Evolutionary conservation across 1,140 invertebrate genomes (phyloP).

Genomic region (Steinernema khuongi): DNA sequence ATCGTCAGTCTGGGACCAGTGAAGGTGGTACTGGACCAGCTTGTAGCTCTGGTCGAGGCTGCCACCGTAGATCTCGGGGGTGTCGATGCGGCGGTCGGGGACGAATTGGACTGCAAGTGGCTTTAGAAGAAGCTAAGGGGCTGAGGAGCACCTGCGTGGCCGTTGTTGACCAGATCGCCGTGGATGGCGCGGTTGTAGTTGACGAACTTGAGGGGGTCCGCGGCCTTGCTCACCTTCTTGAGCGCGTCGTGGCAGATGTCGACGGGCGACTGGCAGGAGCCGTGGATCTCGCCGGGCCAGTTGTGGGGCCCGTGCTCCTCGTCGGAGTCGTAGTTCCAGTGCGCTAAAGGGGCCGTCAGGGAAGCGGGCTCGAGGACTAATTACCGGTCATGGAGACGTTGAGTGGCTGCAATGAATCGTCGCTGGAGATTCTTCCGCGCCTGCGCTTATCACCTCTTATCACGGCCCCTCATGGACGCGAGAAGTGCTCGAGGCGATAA

Average conservation of each 20-base stretch:
- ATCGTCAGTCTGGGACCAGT: not conserved
- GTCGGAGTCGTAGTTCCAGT: not conserved
- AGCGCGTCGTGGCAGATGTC: not conserved
- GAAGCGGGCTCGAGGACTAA: not conserved
- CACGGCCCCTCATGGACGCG: too few relatives aligned
- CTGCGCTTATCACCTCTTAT: not conserved
- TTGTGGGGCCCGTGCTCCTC: not conserved
- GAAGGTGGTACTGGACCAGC: conserved; percentile 5
- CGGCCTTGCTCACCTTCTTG: not conserved
- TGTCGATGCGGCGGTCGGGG: not conserved
- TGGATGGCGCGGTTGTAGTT: conserved; percentile 6
- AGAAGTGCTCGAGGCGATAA: too few relatives aligned
- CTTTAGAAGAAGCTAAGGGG: not conserved
- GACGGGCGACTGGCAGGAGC: not conserved
- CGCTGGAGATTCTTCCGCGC: too few relatives aligned
- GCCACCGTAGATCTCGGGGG: not conserved
- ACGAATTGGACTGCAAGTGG: not conserved
- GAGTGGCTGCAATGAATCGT: too few relatives aligned
- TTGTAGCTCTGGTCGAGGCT: not conserved
- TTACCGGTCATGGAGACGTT: too few relatives aligned
- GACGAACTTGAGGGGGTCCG: too few relatives aligned
- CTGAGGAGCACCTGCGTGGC: not conserved
- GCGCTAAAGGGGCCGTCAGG: not conserved
- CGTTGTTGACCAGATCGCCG: not conserved
- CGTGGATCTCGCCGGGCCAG: not conserved